Evolutionary conservation across 1,140 invertebrate species (phyloP), one percentile per base, ranked within the genome.

Genomic region (Prorops nasuta): DNA sequence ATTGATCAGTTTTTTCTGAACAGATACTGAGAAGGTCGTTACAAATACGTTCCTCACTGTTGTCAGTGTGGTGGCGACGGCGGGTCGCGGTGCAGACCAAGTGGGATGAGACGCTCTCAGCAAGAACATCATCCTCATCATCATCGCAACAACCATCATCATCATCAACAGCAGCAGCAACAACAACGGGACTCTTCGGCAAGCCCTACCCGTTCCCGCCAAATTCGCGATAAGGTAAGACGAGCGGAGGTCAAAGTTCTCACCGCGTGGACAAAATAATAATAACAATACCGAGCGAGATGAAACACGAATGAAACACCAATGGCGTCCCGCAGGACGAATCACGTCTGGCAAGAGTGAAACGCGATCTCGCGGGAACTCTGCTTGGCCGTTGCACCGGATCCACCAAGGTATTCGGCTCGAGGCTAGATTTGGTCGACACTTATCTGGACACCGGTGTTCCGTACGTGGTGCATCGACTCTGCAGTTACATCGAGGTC

Each of bases 71-170:
- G 73, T 73, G 72, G 73, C 62, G 70, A 72, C 74, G 72, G 73
- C 62, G 70, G 72, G 67, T 76, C 73, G 71, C 72, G 70, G 72
- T 75, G 72, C 66, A 67, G 72, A 67, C 72, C 66, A 66, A 77
- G 65, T 72, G 73, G 74, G 69, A 78, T 77, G 75, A 73, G 71
- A 75, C 74, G 74, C 53, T 73, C 72, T 64, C 69, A 71, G 67
- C 74, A 76, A 60, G 73, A 78, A 62, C 51, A 63, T 52, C 58
- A 63, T 53, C 60, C 74, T 66, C 67, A 66, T 51, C 68, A 74
- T 50, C 66, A 73, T 53, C 65, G 71, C 44, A 60, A 68, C 39
- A 58, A 56, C 38, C 58, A 69, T 53, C 64, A 69, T 56, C 51
- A 60, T 39, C 49, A 56, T 20, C 61, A 58, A 9, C 40, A 53